Percentiles rank a stretch among this genome's conserved stretches.
Evolutionary conservation across 2,797 vertebrate species (phyloP).

Genomic region (Phyllotis vaccarum): DNA sequence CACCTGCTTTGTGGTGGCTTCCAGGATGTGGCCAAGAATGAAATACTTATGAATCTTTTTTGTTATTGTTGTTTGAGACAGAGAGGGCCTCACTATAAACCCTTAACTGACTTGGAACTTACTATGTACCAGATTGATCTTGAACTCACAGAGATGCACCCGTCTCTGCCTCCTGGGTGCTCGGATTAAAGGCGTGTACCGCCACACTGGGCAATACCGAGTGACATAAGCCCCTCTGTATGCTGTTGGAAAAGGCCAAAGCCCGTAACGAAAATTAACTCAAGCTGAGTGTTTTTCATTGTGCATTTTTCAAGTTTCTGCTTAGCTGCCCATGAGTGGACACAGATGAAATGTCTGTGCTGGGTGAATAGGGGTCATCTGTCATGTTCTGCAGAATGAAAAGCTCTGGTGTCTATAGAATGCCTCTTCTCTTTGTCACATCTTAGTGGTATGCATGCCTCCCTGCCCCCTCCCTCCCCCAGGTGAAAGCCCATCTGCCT

Average conservation of each 20-base stretch:
- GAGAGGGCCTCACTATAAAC: background rate
- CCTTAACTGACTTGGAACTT: background rate
- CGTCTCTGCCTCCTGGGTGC: background rate
- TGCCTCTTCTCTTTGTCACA: background rate
- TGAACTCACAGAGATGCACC: background rate
- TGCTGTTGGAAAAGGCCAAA: background rate
- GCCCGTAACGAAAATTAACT: slow-evolving; percentile 39
- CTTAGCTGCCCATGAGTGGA: slow-evolving; percentile 23
- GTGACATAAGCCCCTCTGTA: background rate
- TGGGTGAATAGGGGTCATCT: slow-evolving; percentile 16
- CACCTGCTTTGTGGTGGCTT: background rate
- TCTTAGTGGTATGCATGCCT: background rate
- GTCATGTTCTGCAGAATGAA: slow-evolving; percentile 11
- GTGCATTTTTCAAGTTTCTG: slow-evolving; percentile 39
- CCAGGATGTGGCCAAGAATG: slow-evolving; percentile 13
- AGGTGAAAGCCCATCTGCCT: background rate
- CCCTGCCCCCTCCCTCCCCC: background rate
- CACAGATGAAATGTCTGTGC: background rate
- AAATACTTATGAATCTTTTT: background rate
- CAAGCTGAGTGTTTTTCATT: slow-evolving; percentile 1
- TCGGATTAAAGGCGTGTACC: background rate
- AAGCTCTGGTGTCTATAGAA: background rate
- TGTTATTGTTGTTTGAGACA: background rate
- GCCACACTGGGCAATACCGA: background rate
- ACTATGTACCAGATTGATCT: background rate